Conservation (phyloP, 2,888 invertebrate genomes). For the Thymelicus lineola region DNA sequence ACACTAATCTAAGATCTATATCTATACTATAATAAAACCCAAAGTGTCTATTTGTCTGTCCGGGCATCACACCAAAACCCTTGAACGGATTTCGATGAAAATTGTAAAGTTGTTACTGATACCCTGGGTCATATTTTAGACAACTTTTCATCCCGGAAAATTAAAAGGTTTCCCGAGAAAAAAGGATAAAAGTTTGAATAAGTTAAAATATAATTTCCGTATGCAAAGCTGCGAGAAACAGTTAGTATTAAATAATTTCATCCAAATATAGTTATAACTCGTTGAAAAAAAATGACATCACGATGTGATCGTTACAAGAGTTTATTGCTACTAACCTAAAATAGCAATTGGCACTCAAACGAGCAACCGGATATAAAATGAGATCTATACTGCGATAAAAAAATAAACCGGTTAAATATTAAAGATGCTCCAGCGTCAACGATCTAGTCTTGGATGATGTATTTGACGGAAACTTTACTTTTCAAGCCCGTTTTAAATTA, state of each 20-base stretch:
- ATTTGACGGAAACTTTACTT: neutral
- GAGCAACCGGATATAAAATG: slow-evolving; percentile 23
- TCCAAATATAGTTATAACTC: neutral
- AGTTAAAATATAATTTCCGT: too few species aligned
- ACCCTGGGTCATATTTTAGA: too few species aligned
- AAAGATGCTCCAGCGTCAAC: slow-evolving; percentile 10
- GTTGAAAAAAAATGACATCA: slow-evolving; percentile 10
- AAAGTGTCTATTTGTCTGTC: too few species aligned
- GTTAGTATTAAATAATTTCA: slow-evolving; percentile 11
- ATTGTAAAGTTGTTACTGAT: too few species aligned
- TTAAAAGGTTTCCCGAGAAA: too few species aligned
- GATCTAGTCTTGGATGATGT: slow-evolving; percentile 6
- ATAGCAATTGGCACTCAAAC: slow-evolving; percentile 10
- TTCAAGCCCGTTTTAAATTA: neutral
- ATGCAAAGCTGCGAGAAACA: too few species aligned
- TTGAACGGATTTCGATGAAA: too few species aligned
- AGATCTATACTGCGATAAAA: slow-evolving; percentile 20
- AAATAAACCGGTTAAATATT: slow-evolving; percentile 26
- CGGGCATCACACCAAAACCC: too few species aligned
- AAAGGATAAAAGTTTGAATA: too few species aligned
- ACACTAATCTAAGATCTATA: neutral
- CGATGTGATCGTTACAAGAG: slow-evolving; percentile 13
- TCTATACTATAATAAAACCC: too few species aligned
- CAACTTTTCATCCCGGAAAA: too few species aligned
- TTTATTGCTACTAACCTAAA: slow-evolving; percentile 24